phyloP scores from a whole-genome alignment of 2,113 vertebrate genomes.

The Numenius arquata region DNA sequence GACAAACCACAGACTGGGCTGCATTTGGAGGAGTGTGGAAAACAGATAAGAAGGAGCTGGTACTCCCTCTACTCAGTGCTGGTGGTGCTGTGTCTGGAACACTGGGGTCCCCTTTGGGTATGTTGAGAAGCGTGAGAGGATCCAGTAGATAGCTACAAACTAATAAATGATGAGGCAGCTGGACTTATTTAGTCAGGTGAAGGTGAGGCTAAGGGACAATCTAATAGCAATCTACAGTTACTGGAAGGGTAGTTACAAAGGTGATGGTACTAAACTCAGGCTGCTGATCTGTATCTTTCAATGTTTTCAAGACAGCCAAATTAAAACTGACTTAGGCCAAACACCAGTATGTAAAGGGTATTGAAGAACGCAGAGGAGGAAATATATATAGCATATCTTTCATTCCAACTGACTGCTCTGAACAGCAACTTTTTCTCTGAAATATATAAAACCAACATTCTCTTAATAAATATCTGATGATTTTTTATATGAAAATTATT shows the following conservation, averaged over 20 bases:
- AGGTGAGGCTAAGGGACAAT: background rate
- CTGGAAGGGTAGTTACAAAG: background rate
- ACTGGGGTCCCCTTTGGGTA: background rate
- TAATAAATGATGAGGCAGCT: background rate
- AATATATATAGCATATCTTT: background rate
- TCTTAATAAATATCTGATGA: background rate
- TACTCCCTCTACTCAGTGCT: background rate
- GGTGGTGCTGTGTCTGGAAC: background rate
- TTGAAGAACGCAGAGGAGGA: background rate
- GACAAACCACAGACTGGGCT: background rate
- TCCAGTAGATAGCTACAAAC: background rate
- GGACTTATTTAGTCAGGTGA: background rate
- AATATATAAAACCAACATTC: background rate
- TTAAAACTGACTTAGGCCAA: background rate
- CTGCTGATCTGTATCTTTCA: background rate
- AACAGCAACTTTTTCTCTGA: background rate
- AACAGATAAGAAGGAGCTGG: background rate
- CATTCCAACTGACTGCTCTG: background rate
- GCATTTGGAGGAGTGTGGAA: background rate
- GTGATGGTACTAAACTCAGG: background rate
- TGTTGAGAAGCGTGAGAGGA: background rate
- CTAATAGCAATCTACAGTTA: background rate
- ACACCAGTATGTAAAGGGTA: fast-evolving
- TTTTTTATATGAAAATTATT: background rate
- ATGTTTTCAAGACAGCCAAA: background rate